These are phyloP conservation scores for Ianthella basta DNA, from an alignment of 37 sponge, comb jelly and placozoan species.

Conservation along the genomic window DNA sequence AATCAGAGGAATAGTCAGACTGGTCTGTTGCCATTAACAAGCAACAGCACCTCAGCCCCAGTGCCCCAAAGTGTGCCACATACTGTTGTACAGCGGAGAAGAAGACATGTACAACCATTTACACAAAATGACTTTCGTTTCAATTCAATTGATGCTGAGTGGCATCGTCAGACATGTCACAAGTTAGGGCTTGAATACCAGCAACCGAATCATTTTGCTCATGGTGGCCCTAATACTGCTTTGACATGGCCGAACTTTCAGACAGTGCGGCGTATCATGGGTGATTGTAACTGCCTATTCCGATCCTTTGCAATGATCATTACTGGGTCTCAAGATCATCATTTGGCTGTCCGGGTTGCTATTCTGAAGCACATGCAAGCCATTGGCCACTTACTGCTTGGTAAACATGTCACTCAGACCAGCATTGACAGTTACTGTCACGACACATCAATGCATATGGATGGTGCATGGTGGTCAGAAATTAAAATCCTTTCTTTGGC, in stretches of 20 bases:
- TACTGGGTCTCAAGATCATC: constrained; percentile 29
- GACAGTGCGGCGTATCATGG: background rate
- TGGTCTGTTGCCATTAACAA: too few relatives aligned
- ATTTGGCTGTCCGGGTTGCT: background rate
- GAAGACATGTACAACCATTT: too few relatives aligned
- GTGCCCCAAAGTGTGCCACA: too few relatives aligned
- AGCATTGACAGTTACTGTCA: background rate
- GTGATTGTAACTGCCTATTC: constrained; percentile 31
- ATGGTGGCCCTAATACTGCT: background rate
- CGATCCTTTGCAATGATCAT: background rate
- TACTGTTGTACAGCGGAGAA: too few relatives aligned
- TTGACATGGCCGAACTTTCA: background rate
- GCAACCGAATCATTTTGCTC: too few relatives aligned
- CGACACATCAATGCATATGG: background rate
- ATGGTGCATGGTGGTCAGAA: constrained; percentile 18
- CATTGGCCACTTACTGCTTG: background rate
- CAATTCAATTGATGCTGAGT: constrained; percentile 14
- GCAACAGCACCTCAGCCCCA: too few relatives aligned
- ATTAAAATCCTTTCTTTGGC: constrained; percentile 9
- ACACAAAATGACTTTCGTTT: background rate
- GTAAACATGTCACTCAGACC: background rate
- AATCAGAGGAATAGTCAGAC: too few relatives aligned
- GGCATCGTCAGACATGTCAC: background rate
- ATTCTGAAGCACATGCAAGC: background rate
- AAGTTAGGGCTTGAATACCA: background rate